phyloP scores from a whole-genome alignment of 1,140 invertebrate species.

The Ylistrum balloti region DNA sequence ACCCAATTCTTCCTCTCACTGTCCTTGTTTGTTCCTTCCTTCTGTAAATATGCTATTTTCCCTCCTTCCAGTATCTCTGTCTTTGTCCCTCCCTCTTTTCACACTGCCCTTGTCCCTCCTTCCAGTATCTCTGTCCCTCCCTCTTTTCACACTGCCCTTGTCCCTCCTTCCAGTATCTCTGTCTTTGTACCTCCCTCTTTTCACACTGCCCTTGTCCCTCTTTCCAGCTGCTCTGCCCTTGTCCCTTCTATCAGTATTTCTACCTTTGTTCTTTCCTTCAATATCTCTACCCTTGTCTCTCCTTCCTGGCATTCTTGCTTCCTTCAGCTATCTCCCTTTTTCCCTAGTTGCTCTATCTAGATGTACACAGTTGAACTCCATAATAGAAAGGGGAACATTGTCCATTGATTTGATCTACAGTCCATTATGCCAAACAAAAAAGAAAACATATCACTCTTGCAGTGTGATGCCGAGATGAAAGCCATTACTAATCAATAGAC shows the following conservation, averaged over 20 bases:
- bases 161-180: no score
- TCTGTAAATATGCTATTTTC: no score
- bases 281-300: not conserved
- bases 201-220: no score
- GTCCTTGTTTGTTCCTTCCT: no score
- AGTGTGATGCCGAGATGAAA: not conserved
- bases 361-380: not conserved
- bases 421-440: slow-evolving; percentile 10
- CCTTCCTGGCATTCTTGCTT: not conserved
- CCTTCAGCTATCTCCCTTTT: not conserved
- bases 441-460: not conserved
- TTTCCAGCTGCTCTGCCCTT: not conserved
- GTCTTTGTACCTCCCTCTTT: no score
- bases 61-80: no score
- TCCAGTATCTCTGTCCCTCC: no score
- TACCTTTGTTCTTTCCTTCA: not conserved
- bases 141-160: no score
- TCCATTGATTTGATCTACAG: not conserved
- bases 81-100: no score
- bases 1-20: no score
- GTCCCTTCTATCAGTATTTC: not conserved
- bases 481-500: not conserved
- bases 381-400: no score
- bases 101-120: no score
- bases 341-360: not conserved